Evolutionary conservation across 2,888 invertebrate genomes (phyloP).

Genomic region (Lasioglossum oenotherae): DNA sequence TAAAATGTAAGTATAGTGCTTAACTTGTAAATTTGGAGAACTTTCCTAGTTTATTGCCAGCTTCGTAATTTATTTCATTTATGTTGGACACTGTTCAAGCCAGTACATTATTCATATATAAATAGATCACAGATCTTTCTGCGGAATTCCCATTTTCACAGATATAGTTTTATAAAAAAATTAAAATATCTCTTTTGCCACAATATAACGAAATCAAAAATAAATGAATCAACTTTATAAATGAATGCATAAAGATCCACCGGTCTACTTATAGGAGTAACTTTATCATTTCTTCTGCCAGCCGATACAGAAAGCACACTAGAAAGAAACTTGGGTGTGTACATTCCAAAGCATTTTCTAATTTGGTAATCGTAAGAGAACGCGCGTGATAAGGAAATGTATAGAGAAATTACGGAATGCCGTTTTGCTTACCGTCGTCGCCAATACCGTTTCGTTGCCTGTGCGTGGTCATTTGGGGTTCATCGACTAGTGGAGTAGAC

Average conservation of each 20-base stretch:
- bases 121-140: neutral
- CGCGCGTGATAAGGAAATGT: constrained; percentile 18
- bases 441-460: constrained; percentile 80
- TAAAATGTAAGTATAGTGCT: constrained; percentile 14
- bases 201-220: neutral
- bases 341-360: constrained; percentile 55
- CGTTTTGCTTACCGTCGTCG: constrained; percentile 81
- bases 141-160: neutral
- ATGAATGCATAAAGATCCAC: neutral
- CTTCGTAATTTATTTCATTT: constrained; percentile 5
- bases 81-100: neutral
- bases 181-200: neutral
- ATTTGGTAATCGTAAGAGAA: constrained; percentile 27
- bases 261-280: neutral
- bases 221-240: neutral
- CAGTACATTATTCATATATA: constrained; percentile 3
- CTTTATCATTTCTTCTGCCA: constrained; percentile 15
- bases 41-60: neutral
- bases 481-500: constrained; percentile 88
- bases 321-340: constrained; percentile 36
- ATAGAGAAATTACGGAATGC: neutral
- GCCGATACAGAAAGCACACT: constrained; percentile 48
- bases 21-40: constrained; percentile 4
- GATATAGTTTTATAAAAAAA: neutral
- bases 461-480: constrained; percentile 83